Evolutionary conservation across 2,797 vertebrate genomes (phyloP), one percentile per base, ranked within the genome.

Genomic region (Alectoris magna): DNA sequence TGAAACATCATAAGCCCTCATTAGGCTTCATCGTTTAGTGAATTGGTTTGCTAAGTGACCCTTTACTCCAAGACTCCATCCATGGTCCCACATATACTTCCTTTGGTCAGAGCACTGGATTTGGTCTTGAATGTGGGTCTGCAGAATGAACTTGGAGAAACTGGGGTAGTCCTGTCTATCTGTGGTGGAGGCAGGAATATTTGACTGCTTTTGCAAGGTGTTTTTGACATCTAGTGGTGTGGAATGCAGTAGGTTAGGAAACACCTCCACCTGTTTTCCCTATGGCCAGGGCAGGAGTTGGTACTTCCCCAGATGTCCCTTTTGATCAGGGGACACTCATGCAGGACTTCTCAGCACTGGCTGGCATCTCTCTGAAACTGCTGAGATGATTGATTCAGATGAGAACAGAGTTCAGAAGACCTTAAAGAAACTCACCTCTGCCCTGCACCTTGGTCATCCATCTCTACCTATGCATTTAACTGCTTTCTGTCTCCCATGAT

Each of bases 391-490:
- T 53, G 51, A 53, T 53, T 53, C 27, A 53, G 51, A 53, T 17
- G 51, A 53, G 51, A 53, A 29, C 51, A 53, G 51, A 53, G 14
- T 53, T 53, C 51, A 53, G 26, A 53, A 53, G 14, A 53, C 51
- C 51, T 53, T 53, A 53, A 29, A 53, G 51, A 53, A 29, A 53
- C 51, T 15, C 51, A 53, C 15, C 26, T 53, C 26, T 53, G 51
- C 26, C 51, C 27, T 53, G 27, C 15, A 53, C 51, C 51, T 29
- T 9, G 5, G 51, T 53, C 51, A 53, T 53, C 26, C 63, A 10
- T 8, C 75, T 79, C 1, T 0, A 27, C 60, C 49, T 72, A 1
- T 0, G 0, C 1, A 0, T 74, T 68, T 56, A 44, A 87, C 75
- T 87, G 55, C n/a, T 83, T 79, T 87, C 67, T 75, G 13, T 85